Evolutionary conservation across 64 coral and sea anemone species (phyloP), one percentile per base, ranked within the genome.

Genomic region (Pocillopora damicornis): DNA sequence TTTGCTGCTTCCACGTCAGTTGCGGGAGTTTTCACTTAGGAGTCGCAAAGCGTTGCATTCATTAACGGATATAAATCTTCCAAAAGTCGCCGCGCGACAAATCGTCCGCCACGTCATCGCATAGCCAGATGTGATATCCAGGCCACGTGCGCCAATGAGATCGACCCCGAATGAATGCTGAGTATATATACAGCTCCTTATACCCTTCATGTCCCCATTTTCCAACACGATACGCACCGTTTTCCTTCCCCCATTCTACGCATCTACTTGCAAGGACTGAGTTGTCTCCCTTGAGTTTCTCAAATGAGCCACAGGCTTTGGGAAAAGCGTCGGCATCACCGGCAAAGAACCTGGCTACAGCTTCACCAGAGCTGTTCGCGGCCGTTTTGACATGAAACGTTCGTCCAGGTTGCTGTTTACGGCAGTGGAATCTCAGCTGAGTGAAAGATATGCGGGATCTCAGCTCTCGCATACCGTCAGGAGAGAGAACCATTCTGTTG

Each of bases 381-480:
- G n/a, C n/a, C 51, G 88, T 89, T 65, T 58, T 74, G 1, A 89
- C 58, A 22, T 89, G 88, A 16, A 89, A 68, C 0, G 78, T 89
- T 13, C 78, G 57, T 42, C 68, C 78, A 8, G 22, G 22, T 58
- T 69, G 18, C 23, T 13, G 16, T 60, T 81, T 80, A 22, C 66
- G 17, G 35, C 88, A 89, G 67, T 69, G 66, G 18, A 69, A 69
- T 69, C 66, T 69, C 66, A 69, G 66, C 23, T 69, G 66, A 69
- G 66, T 69, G 66, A 69, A 69, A 69, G 15, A 22, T 5, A 69
- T 4, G 66, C 2, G 17, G 2, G 17, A 22, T 69, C 66, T 69
- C 0, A 69, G 66, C 1, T 69, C 18, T n/a, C 4, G 20, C 66
- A 69, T n/a, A 23, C 20, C 66, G 18, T 11, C 11, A n/a, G 20